Base-by-base conservation (phyloP, 2,888 invertebrate species). In the Drosophila nr. perissopoda region DNA sequence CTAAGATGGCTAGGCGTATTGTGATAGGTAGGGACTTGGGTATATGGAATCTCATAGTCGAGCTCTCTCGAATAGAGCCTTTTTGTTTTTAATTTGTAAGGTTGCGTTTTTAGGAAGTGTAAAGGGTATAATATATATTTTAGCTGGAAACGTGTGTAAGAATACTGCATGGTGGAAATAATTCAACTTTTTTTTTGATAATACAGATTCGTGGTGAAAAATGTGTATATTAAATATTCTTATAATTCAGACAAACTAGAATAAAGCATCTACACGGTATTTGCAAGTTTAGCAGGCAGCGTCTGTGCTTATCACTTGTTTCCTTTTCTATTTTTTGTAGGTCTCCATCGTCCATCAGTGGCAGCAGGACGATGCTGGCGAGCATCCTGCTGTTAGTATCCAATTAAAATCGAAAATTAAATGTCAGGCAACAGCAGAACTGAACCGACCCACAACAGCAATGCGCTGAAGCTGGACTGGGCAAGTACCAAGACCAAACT, bases 381-480 rank as follows among this genome's bases (percentile, higher is more conserved):
- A 81, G 91, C 90, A 82, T 90, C 92, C 92, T 91, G 92, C 92
- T 92, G 92, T 92, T 92, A 90, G 91, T 89, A 92, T 92, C 92
- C 92, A 92, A 92, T 92, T 92, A 92, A 92, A 92, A 92, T 91
- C 91, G 90, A 92, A 92, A 92, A 92, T 92, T 92, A 92, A 92
- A 92, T 92, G 92, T 92, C 93, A 92, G 91, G 65, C 80, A 63
- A 64, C 67, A 78, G 79, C 64, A 79, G 78, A 76, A 66, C 65
- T 57, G 66, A 63, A 64, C 57, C 64, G 60, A 64, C 65, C 64
- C 63, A 69, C 60, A 76, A 40, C 70, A 65, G 49, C 68, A 59
- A 29, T 57, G 34, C 49, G 64, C 31, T 49, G 33, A 75, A 72
- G 68, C 72, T 68, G 62, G 69, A 49, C 61, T 40, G 54, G n/a